These are phyloP conservation scores for Cephus pygmeus DNA, from an alignment of 2,888 invertebrate genomes.

Conservation along the genomic window DNA sequence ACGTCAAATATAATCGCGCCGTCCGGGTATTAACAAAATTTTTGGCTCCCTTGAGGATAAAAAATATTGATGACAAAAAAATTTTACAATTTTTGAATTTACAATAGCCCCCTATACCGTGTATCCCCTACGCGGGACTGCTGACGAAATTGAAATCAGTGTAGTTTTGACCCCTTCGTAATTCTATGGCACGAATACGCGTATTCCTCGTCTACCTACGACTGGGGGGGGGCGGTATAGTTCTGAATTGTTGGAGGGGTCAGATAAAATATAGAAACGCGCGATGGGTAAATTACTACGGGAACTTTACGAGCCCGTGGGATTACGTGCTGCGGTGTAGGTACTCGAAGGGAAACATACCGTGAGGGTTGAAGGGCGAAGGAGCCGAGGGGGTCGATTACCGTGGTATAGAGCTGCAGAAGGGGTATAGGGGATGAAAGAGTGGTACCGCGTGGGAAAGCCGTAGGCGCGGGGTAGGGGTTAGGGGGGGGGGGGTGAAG, in stretches of 20 bases:
- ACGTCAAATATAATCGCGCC: background rate
- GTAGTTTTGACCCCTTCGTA: background rate
- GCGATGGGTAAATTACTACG: background rate
- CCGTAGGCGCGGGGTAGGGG: background rate
- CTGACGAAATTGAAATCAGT: background rate
- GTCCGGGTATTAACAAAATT: background rate
- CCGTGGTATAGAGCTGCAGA: background rate
- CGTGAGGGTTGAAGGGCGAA: background rate
- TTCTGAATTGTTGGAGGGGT: background rate
- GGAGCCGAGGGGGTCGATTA: background rate
- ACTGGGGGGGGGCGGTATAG: background rate
- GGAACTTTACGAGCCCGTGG: background rate
- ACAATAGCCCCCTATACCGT: background rate
- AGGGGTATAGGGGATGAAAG: background rate
- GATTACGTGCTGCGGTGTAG: background rate
- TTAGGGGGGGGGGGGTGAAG: background rate
- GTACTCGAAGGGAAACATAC: background rate
- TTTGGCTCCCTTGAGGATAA: background rate
- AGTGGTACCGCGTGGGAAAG: constrained; percentile 2
- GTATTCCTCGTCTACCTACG: background rate
- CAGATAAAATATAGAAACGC: background rate
- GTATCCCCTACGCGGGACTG: too few relatives aligned
- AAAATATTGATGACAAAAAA: background rate
- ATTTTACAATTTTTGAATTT: background rate
- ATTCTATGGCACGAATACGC: background rate